Evolutionary conservation across 35 echinoderm and acorn worm genomes (phyloP).

Genomic region (Ptychodera flava): DNA sequence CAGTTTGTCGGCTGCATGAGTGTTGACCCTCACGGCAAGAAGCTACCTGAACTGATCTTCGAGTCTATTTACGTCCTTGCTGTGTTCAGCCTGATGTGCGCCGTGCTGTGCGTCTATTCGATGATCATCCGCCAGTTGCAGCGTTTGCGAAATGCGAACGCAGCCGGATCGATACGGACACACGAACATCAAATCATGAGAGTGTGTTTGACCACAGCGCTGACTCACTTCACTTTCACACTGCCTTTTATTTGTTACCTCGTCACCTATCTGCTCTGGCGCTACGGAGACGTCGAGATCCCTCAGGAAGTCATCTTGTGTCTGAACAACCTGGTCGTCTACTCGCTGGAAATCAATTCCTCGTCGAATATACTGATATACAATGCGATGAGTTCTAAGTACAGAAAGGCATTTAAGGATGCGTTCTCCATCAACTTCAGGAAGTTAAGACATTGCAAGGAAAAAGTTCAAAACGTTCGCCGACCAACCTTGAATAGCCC

Average conservation of each 20-base stretch:
- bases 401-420: slow-evolving; percentile 1
- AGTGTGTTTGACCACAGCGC: not conserved
- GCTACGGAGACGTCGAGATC: not conserved
- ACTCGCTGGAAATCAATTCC: not conserved
- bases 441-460: not conserved
- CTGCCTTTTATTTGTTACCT: not conserved
- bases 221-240: not conserved
- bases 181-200: not conserved
- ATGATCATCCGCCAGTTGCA: not conserved
- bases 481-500: not conserved
- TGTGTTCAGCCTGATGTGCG: not conserved
- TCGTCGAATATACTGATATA: not conserved
- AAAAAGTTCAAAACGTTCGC: not conserved
- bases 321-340: not conserved
- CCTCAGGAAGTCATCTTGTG: not conserved
- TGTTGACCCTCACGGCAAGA: not conserved
- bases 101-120: not conserved
- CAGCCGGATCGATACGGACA: not conserved
- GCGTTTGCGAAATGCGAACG: not conserved
- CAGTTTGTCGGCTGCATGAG: not conserved
- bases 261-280: not conserved
- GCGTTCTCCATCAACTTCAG: not conserved
- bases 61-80: not conserved
- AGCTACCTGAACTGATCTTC: not conserved
- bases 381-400: not conserved